A percentile compares a stretch with the other conserved stretches of the same genome.
phyloP scores from a whole-genome alignment of 2,113 vertebrate genomes.

The Ailuropoda melanoleuca region DNA sequence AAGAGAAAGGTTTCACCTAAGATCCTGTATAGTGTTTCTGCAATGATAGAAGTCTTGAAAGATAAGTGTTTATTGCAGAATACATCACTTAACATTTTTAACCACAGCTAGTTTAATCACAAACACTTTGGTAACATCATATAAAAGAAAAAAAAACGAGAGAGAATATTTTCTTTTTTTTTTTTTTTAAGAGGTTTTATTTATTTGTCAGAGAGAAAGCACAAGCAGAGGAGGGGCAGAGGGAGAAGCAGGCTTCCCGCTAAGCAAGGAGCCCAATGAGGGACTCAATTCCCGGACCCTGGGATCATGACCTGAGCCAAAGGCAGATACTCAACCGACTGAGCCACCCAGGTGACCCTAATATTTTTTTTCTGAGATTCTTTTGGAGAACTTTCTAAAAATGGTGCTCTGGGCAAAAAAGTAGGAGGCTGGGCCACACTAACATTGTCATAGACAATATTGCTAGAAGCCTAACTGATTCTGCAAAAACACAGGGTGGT shows the following conservation, averaged over 20 bases:
- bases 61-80: not conserved
- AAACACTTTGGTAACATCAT: not conserved
- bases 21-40: not conserved
- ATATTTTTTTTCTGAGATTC: not conserved
- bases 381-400: constrained; percentile 27
- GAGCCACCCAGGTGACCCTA: too few relatives aligned
- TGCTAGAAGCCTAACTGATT: not conserved
- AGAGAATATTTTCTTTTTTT: not conserved
- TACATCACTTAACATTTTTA: not conserved
- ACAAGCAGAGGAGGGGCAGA: too few relatives aligned
- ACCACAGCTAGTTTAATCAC: not conserved
- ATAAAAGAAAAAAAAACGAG: not conserved
- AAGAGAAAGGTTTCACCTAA: not conserved
- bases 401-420: not conserved
- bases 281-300: too few relatives aligned
- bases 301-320: too few relatives aligned
- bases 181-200: too few relatives aligned
- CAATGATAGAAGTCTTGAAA: not conserved
- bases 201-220: too few relatives aligned
- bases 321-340: too few relatives aligned
- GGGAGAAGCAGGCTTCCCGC: too few relatives aligned
- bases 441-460: not conserved
- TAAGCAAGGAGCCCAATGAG: too few relatives aligned
- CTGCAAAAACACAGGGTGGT: fast-evolving
- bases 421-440: not conserved